A percentile compares a stretch with the other conserved stretches of the same genome.
Evolutionary conservation across 2,888 invertebrate species (phyloP).

Genomic region (Euzetes globulus): DNA sequence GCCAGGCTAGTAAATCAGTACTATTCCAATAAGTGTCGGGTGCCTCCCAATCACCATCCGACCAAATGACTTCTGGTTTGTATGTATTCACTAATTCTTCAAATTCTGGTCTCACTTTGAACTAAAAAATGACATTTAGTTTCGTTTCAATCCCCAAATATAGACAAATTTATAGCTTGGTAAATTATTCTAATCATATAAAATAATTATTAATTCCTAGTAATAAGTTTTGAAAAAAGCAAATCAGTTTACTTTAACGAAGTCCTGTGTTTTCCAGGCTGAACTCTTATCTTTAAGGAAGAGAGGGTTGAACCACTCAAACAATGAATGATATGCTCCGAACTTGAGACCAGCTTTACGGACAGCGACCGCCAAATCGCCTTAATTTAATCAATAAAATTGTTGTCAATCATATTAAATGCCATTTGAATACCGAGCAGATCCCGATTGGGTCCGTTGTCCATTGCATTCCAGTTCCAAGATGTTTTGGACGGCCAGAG

Average conservation of each 20-base stretch:
- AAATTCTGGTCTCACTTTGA: constrained; percentile 42
- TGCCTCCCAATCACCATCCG: constrained; percentile 92
- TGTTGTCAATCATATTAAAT: too few relatives aligned
- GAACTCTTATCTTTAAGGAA: constrained; percentile 53
- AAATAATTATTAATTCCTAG: too few relatives aligned
- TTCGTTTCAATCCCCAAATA: too few relatives aligned
- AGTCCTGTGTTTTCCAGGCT: constrained; percentile 59
- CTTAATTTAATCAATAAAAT: too few relatives aligned
- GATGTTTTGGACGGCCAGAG: constrained; percentile 50
- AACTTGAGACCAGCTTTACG: constrained; percentile 43
- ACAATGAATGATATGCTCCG: constrained; percentile 49
- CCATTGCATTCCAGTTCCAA: constrained; percentile 51
- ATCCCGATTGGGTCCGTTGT: constrained; percentile 50
- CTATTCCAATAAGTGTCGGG: constrained; percentile 73
- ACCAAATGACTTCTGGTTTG: constrained; percentile 70
- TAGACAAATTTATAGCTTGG: too few relatives aligned
- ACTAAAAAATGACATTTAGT: constrained; percentile 36
- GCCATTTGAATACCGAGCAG: constrained; percentile 47
- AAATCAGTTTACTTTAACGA: constrained; percentile 51
- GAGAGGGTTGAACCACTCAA: constrained; percentile 50
- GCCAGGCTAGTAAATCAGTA: constrained; percentile 76
- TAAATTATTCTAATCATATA: too few relatives aligned
- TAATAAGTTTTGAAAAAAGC: not conserved
- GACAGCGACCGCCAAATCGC: constrained; percentile 41
- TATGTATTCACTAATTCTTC: constrained; percentile 45